A percentile compares a stretch with the other conserved stretches of the same genome.
Evolutionary conservation across 2,797 vertebrate genomes (phyloP).

Genomic region (Falco berigora): DNA sequence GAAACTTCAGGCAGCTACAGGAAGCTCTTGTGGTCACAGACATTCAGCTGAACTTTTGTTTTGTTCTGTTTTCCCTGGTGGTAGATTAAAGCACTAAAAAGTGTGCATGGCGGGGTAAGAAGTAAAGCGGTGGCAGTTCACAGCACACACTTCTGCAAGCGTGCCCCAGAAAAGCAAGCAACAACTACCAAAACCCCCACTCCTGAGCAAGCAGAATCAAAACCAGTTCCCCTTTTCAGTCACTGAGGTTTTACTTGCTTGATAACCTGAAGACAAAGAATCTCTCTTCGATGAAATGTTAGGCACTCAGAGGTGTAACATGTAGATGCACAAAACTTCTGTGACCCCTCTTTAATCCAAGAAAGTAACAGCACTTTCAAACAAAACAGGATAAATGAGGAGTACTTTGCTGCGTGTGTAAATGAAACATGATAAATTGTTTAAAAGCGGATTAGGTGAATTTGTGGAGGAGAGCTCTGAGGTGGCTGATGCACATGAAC

Average conservation of each 20-base stretch:
- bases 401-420: neutral
- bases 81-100: neutral
- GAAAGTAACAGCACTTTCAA: neutral
- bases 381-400: neutral
- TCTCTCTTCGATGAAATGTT: neutral
- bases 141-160: neutral
- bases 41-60: neutral
- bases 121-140: neutral
- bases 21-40: neutral
- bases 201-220: neutral
- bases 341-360: neutral
- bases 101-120: neutral
- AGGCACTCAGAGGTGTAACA: neutral
- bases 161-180: neutral
- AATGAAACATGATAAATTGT: neutral
- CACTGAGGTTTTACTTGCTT: neutral
- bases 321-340: neutral
- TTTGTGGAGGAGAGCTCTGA: neutral
- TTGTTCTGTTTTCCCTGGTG: neutral
- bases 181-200: neutral
- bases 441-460: neutral
- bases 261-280: neutral
- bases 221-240: neutral
- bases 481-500: neutral
- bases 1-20: neutral